Conservation (phyloP, 2,888 invertebrate species). For the Habroteleia sp. region DNA sequence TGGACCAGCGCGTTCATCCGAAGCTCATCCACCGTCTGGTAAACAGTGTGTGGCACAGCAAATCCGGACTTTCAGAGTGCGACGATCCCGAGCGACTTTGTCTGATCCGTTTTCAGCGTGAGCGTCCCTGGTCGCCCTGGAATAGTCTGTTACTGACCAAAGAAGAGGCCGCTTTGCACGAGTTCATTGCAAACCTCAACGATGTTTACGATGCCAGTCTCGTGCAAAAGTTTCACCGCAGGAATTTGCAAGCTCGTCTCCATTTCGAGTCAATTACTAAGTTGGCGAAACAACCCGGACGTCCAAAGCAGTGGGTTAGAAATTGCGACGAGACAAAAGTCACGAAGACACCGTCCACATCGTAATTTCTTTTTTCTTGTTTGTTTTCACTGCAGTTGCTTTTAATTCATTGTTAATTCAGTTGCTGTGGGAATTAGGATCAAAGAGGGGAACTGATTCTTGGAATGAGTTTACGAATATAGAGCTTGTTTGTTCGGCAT, state of each 20-base stretch:
- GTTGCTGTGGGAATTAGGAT: no score
- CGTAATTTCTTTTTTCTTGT: conserved; percentile 12
- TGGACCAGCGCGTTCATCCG: conserved; percentile 90
- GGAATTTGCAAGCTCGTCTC: conserved; percentile 86
- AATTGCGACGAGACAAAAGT: conserved; percentile 43
- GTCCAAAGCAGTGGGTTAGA: conserved; percentile 33
- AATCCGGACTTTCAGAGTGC: conserved; percentile 91
- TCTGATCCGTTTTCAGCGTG: conserved; percentile 89
- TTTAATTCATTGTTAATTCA: conserved; percentile 34
- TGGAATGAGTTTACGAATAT: no score
- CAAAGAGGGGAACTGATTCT: no score
- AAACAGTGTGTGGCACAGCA: conserved; percentile 93
- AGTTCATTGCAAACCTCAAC: conserved; percentile 79
- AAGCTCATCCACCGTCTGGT: conserved; percentile 91
- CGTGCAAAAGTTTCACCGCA: conserved; percentile 84
- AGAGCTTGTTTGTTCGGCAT: no score
- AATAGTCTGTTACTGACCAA: conserved; percentile 93
- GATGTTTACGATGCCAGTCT: conserved; percentile 86
- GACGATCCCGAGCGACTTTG: conserved; percentile 87
- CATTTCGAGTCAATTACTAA: conserved; percentile 82
- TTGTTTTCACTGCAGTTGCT: conserved; percentile 5
- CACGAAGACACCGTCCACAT: conserved; percentile 24
- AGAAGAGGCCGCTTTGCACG: conserved; percentile 90
- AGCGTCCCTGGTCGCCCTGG: conserved; percentile 95
- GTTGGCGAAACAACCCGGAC: conserved; percentile 47